Base-by-base conservation (phyloP, 2,888 invertebrate genomes). In the Tyria jacobaeae region DNA sequence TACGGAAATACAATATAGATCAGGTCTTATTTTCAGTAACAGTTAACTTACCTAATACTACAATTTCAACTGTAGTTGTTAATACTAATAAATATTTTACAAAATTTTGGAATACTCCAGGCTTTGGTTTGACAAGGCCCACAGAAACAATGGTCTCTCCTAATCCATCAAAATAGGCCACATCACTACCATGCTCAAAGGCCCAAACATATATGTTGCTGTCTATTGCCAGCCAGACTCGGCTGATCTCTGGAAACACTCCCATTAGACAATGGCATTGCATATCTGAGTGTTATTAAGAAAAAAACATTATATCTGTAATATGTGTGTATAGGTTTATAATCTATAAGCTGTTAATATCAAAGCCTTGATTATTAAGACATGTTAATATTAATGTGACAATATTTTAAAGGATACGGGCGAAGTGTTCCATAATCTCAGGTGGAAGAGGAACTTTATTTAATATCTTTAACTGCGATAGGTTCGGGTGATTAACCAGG, bases 201-300 rank as follows among this genome's bases (percentile, higher is more conserved):
- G 98, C 97, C 99, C 99, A 99, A 39, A 99, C 96, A 94, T 99
- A 99, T 76, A 99, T 97, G 91, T 99, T 99, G 79, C 98, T 99
- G 86, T 99, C 99, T 75, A 99, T 98, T 6, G 99, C 98, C 60
- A 99, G 94, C 99, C 99, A 99, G 0, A 99, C 99, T 83, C 99
- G 95, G 59, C 97, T 97, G 73, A 99, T 99, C 89, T 98, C 99
- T 62, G 99, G 97, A 92, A 99, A 99, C 10, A 99, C 94, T 3
- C 99, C 99, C 98, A 99, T 99, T 94, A 97, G 96, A 86, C 98
- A 99, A 84, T 98, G 98, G 76, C 98, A 98, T 91, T 99, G 98
- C 95, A 99, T 97, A 92, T 98, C 98, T 98, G 87, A 68, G 27
- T 55, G 61, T 61, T 57, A 44, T 69, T 82, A 79, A 83, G 81